These are phyloP conservation scores for Callosobruchus maculatus DNA, from an alignment of 2,888 invertebrate genomes.

Conservation along the genomic window DNA sequence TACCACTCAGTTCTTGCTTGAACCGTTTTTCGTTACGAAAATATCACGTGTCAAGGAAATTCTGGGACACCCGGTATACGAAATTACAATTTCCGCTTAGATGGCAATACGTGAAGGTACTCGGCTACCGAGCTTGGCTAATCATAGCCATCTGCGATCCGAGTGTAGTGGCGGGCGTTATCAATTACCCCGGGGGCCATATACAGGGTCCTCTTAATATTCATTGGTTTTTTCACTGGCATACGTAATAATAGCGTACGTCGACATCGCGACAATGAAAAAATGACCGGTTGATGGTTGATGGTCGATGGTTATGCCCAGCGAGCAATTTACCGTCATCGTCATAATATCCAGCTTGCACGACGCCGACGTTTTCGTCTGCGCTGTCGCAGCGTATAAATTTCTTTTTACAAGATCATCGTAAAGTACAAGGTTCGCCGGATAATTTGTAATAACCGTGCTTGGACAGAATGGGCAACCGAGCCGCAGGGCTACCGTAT, in stretches of 20 bases:
- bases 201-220: neutral
- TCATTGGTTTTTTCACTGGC: neutral
- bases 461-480: no score
- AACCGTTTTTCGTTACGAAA: no score
- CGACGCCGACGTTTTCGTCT: neutral
- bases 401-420: neutral
- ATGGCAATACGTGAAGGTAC: neutral
- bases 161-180: neutral
- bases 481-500: no score
- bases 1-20: no score
- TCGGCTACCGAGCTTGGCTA: neutral
- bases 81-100: neutral
- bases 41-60: no score
- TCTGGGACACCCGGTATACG: no score
- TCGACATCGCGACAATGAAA: neutral
- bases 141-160: neutral
- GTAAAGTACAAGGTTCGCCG: no score
- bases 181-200: neutral
- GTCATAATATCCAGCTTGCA: neutral
- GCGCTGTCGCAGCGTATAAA: neutral
- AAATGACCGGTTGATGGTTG: neutral
- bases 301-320: neutral
- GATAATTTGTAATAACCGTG: no score
- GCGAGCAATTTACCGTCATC: neutral
- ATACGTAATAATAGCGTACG: neutral